A percentile compares a stretch with the other conserved stretches of the same genome.
Conservation (phyloP, 2,797 vertebrate species). For the Gallinago stenura region DNA sequence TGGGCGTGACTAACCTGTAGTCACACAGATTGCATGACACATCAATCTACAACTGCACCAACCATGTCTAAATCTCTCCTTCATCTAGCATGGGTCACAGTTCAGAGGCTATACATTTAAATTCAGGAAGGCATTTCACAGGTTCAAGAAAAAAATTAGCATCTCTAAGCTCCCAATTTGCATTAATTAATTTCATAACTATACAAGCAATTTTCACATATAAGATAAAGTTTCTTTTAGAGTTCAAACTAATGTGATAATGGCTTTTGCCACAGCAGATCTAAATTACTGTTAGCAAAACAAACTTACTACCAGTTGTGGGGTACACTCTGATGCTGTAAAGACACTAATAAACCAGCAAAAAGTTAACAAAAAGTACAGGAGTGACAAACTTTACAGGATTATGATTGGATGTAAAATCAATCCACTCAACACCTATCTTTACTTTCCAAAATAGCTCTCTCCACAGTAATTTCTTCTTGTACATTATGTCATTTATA, state of each 20-base stretch:
- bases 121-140: constrained; percentile 15
- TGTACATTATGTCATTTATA: not conserved
- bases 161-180: not conserved
- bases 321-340: not conserved
- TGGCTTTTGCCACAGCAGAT: not conserved
- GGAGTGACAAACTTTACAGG: not conserved
- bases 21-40: constrained; percentile 35
- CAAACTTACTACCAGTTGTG: not conserved
- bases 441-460: not conserved
- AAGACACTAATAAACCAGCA: not conserved
- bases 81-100: constrained; percentile 3
- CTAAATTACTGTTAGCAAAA: not conserved
- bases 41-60: constrained; percentile 5
- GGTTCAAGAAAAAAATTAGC: not conserved
- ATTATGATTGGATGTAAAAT: not conserved
- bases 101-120: constrained; percentile 30
- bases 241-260: not conserved
- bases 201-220: not conserved
- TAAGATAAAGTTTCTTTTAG: not conserved
- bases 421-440: not conserved
- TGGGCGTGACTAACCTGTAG: not conserved
- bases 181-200: constrained; percentile 19
- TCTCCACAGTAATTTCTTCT: not conserved
- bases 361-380: not conserved
- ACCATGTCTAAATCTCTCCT: constrained; percentile 28